Evolutionary conservation across 1,140 invertebrate genomes (phyloP), one percentile per base, ranked within the genome.

Genomic region (Drosophila azteca): DNA sequence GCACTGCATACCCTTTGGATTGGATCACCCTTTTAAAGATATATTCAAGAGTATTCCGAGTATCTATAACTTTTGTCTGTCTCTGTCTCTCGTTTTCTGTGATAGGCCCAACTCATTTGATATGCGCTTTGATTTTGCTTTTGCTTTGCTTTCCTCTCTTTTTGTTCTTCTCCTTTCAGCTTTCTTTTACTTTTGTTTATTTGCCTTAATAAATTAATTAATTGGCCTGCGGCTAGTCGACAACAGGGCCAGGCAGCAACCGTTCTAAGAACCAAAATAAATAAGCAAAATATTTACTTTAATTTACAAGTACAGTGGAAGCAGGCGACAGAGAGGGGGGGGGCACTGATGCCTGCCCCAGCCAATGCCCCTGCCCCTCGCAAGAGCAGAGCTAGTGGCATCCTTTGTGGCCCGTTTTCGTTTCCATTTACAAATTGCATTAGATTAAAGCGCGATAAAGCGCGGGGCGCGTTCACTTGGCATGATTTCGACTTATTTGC

Each of bases 401-500:
- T 75, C 63, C 58, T 68, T 54, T 52, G 58, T 39, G 46, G 46
- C 50, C 46, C 39, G 39, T 26, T 60, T 61, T 46, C 63, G 48
- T 65, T 85, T 85, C 79, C 83, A 87, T 83, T 87, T 87, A 87
- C 83, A 87, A 87, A 87, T 88, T 88, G 79, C 83, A 87, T 88
- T 87, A 87, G 83, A 87, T 87, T 87, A 89, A 67, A 79, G 79
- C 70, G 79, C 83, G 83, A 88, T 87, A 88, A 39, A 83, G 64
- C 66, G 61, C 59, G 78, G 74, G 76, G 76, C 78, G 83, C 83
- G 75, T 73, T 88, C 78, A 87, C 78, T 87, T 88, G 79, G 71
- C 83, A 83, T 88, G 83, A 88, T 88, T 89, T 88, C 83, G 72
- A 77, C 83, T 88, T 88, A 88, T 88, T 88, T 88, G 79, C 83